phyloP scores from a whole-genome alignment of 2,797 vertebrate species.

The Rhynchotus rufescens region DNA sequence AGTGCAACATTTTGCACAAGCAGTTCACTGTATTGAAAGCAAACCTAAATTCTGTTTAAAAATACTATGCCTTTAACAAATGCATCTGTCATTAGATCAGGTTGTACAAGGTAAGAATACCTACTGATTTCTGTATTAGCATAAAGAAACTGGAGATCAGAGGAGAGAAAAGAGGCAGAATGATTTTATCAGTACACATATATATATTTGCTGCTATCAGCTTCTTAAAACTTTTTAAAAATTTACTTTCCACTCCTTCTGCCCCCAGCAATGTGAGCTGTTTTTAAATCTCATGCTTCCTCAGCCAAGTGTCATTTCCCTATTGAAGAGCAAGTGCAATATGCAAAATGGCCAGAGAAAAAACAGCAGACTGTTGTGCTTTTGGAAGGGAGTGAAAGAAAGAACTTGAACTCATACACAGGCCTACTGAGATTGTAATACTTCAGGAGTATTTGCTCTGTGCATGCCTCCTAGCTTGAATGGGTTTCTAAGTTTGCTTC shows the following conservation, averaged over 20 bases:
- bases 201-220: neutral
- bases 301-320: neutral
- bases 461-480: neutral
- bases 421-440: neutral
- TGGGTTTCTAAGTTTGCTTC: neutral
- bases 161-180: neutral
- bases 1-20: neutral
- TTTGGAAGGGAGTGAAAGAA: neutral
- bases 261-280: neutral
- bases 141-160: neutral
- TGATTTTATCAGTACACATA: neutral
- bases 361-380: neutral
- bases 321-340: neutral
- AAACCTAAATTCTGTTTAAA: neutral
- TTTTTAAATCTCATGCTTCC: neutral
- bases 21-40: neutral
- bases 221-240: constrained; percentile 6
- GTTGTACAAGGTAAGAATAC: neutral
- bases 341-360: neutral
- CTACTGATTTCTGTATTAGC: neutral
- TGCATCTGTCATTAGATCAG: neutral
- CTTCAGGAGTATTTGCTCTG: neutral
- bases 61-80: neutral
- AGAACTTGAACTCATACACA: neutral
- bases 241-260: neutral